phyloP scores from a whole-genome alignment of 1,140 invertebrate species.

The Pachypsylla venusta region DNA sequence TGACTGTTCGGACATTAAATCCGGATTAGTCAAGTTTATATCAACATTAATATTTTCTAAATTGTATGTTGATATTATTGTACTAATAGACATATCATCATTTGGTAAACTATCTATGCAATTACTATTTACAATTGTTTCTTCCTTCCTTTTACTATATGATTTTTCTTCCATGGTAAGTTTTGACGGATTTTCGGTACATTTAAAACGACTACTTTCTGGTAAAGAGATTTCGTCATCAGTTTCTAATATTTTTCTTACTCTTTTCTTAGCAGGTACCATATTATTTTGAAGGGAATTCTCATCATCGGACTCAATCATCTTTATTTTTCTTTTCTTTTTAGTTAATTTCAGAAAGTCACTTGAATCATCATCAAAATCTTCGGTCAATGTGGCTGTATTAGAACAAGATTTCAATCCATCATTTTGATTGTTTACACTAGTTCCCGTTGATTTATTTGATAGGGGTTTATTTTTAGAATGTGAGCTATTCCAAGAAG shows the following conservation, averaged over 20 bases:
- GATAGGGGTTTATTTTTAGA: too few species aligned
- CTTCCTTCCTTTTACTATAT: background rate
- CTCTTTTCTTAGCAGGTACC: background rate
- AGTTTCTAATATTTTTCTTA: too few species aligned
- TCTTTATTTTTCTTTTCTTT: background rate
- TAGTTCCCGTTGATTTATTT: too few species aligned
- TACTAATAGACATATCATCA: background rate
- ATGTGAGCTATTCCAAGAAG: background rate
- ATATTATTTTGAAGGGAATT: background rate
- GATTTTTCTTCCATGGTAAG: too few species aligned
- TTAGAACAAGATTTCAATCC: background rate
- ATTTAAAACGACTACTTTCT: too few species aligned
- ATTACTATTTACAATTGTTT: background rate
- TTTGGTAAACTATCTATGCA: background rate
- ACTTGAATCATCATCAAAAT: background rate
- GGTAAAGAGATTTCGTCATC: too few species aligned
- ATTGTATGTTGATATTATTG: background rate
- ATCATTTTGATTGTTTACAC: constrained; percentile 4
- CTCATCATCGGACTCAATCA: background rate
- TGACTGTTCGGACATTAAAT: background rate
- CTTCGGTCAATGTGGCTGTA: background rate
- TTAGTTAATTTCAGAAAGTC: background rate
- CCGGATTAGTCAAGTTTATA: background rate
- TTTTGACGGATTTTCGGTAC: too few species aligned
- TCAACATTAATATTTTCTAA: background rate